Evolutionary conservation across 2,888 invertebrate species (phyloP).

Genomic region (Eupithecia vulgata): DNA sequence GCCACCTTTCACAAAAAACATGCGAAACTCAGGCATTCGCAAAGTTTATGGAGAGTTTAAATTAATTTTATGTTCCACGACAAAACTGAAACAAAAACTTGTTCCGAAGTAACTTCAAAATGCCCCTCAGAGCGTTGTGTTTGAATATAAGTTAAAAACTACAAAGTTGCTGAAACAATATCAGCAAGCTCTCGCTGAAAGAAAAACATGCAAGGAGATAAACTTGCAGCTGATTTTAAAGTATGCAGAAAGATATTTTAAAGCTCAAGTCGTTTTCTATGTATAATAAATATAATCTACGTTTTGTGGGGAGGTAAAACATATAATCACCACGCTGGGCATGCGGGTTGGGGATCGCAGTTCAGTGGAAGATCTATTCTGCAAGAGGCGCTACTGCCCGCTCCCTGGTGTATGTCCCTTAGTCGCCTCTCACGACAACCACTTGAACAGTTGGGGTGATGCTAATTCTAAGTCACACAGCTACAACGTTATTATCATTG

Average conservation of each 20-base stretch:
- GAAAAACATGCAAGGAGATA: neutral
- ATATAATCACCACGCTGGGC: too few species aligned
- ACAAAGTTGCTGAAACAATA: neutral
- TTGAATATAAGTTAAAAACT: constrained; percentile 6
- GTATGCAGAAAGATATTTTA: neutral
- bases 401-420: too few species aligned
- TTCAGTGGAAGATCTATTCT: too few species aligned
- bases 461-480: too few species aligned
- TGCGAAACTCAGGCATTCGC: constrained; percentile 4
- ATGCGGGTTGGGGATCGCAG: too few species aligned
- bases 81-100: constrained; percentile 12
- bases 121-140: constrained; percentile 4
- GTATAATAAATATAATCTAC: too few species aligned
- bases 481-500: too few species aligned
- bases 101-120: constrained; percentile 14
- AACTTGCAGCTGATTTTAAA: neutral
- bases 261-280: too few species aligned
- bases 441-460: too few species aligned
- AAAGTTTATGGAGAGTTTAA: constrained; percentile 19
- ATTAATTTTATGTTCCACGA: constrained; percentile 16
- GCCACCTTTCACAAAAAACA: constrained; percentile 8
- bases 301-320: too few species aligned
- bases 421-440: too few species aligned
- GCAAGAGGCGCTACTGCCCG: too few species aligned
- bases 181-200: neutral